phyloP scores from a whole-genome alignment of 2,888 invertebrate genomes.

The Eupithecia pulchellata region DNA sequence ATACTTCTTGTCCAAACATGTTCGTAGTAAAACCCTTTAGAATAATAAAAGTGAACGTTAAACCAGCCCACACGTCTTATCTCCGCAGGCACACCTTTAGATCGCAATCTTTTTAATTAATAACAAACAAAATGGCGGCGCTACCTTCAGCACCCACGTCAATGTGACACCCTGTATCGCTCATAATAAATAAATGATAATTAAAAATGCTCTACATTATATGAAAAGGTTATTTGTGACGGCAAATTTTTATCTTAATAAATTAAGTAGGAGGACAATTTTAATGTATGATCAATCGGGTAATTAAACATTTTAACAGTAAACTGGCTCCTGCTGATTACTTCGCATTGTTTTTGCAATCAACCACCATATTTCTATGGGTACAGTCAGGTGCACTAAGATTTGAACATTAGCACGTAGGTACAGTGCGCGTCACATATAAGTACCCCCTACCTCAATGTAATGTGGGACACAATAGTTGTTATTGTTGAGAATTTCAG shows the following conservation, averaged over 20 bases:
- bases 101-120: conserved; percentile 70
- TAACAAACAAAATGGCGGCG: conserved; percentile 58
- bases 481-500: too few relatives aligned
- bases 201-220: conserved; percentile 17
- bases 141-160: conserved; percentile 47
- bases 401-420: too few relatives aligned
- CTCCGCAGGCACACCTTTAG: conserved; percentile 61
- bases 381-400: too few relatives aligned
- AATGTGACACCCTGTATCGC: conserved; percentile 39
- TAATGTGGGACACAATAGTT: too few relatives aligned
- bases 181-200: conserved; percentile 41
- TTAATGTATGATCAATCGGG: neutral
- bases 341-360: neutral
- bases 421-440: too few relatives aligned
- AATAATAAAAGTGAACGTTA: conserved; percentile 5
- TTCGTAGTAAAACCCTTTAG: neutral
- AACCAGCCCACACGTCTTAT: conserved; percentile 11
- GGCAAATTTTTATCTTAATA: neutral
- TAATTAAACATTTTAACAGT: neutral
- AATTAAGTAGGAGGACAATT: neutral
- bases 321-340: neutral
- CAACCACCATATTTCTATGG: too few relatives aligned
- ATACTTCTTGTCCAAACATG: neutral
- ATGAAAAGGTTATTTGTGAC: conserved; percentile 12
- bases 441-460: too few relatives aligned